Percentiles rank a stretch among this genome's conserved stretches.
phyloP scores from a whole-genome alignment of 2,113 vertebrate genomes.

The Sclerurus mexicanus region DNA sequence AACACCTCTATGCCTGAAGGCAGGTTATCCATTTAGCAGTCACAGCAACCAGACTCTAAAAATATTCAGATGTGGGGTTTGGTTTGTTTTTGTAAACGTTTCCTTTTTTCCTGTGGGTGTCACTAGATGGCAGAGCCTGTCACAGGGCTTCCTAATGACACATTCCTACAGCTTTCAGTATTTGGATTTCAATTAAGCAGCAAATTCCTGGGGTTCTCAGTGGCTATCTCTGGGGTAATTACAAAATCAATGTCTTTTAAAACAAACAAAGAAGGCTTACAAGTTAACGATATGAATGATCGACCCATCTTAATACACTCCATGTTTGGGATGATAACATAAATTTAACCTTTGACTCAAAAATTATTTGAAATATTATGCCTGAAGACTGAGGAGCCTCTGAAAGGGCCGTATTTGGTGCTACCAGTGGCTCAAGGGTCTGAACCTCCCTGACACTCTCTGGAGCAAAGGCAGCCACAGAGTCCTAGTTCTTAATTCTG shows the following conservation, averaged over 20 bases:
- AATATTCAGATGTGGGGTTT: neutral
- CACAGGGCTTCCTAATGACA: neutral
- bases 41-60: neutral
- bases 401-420: neutral
- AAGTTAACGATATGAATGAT: neutral
- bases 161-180: neutral
- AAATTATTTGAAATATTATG: neutral
- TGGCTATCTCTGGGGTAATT: constrained; percentile 15
- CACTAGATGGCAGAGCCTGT: constrained; percentile 13
- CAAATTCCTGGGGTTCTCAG: constrained; percentile 13
- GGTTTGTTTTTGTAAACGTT: neutral
- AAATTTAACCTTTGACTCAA: neutral
- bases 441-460: neutral
- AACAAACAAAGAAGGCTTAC: neutral
- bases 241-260: constrained; percentile 50
- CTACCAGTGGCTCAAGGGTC: neutral
- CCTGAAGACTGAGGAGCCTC: neutral
- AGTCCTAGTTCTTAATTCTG: neutral
- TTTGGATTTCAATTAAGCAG: constrained; percentile 51
- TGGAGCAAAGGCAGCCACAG: neutral
- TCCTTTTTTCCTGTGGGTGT: neutral
- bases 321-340: neutral
- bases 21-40: neutral
- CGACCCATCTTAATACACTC: neutral
- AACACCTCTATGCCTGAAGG: neutral